Conservation (phyloP, 2,113 vertebrate genomes). For the Carettochelys insculpta region DNA sequence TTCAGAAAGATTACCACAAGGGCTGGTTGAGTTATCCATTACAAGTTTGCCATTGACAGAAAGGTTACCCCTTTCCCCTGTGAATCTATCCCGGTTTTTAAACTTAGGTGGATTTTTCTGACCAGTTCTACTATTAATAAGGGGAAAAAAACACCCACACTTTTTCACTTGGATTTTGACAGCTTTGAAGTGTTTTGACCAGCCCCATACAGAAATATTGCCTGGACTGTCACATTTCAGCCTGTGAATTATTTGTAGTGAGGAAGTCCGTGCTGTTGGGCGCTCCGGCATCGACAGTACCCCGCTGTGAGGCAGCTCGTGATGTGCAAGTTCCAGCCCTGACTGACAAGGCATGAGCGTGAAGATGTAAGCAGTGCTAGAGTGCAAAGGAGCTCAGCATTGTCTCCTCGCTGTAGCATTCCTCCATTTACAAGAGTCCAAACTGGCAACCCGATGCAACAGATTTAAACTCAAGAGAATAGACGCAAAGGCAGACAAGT, state of each 20-base stretch:
- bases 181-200: neutral
- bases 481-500: neutral
- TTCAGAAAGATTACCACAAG: neutral
- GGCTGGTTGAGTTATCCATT: neutral
- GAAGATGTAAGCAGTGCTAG: neutral
- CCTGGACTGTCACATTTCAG: neutral
- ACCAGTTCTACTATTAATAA: too few species aligned
- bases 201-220: neutral
- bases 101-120: too few species aligned
- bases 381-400: neutral
- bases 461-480: neutral
- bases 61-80: neutral
- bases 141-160: neutral
- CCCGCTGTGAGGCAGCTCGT: neutral
- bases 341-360: neutral
- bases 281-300: neutral
- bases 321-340: neutral
- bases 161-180: neutral
- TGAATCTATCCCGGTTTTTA: neutral
- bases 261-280: neutral
- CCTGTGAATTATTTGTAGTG: neutral
- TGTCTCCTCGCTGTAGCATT: neutral
- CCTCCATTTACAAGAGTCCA: accelerated
- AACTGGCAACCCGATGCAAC: neutral
- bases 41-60: neutral